Percentiles rank a stretch among this genome's conserved stretches.
Evolutionary conservation across 1,140 invertebrate species (phyloP).

Genomic region (Apis dorsata): DNA sequence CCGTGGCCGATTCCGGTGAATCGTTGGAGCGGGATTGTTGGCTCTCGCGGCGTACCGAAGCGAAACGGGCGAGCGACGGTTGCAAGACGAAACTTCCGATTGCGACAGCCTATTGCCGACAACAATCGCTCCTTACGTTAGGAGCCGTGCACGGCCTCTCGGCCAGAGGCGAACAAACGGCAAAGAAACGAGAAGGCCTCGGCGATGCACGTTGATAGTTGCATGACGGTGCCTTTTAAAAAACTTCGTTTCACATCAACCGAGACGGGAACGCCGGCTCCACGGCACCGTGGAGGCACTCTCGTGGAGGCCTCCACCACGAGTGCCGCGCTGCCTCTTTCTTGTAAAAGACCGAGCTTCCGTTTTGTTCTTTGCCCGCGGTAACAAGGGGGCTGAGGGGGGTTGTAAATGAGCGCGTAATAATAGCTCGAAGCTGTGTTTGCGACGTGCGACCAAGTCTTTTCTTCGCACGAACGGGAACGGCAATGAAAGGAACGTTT

Average conservation of each 20-base stretch:
- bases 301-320: background rate
- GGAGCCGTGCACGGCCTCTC: constrained; percentile 64
- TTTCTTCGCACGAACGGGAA: constrained; percentile 39
- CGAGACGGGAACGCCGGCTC: constrained; percentile 46
- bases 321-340: constrained; percentile 23
- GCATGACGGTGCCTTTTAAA: constrained; percentile 36
- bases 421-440: constrained; percentile 47
- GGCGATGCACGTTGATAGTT: constrained; percentile 43
- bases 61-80: constrained; percentile 71
- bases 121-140: constrained; percentile 76
- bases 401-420: constrained; percentile 47
- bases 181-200: constrained; percentile 51
- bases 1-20: constrained; percentile 45
- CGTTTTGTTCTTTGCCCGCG: constrained; percentile 38
- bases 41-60: constrained; percentile 68
- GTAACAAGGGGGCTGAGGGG: background rate
- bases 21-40: constrained; percentile 63
- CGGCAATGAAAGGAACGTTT: constrained; percentile 44
- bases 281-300: background rate
- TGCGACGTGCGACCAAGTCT: constrained; percentile 48
- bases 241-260: constrained; percentile 39
- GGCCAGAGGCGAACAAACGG: constrained; percentile 56
- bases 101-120: constrained; percentile 73
- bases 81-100: constrained; percentile 79
- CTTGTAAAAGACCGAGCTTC: constrained; percentile 48